These are phyloP conservation scores for Trachelus stipa DNA, from an alignment of 2,888 invertebrate genomes.

Conservation along the genomic window DNA sequence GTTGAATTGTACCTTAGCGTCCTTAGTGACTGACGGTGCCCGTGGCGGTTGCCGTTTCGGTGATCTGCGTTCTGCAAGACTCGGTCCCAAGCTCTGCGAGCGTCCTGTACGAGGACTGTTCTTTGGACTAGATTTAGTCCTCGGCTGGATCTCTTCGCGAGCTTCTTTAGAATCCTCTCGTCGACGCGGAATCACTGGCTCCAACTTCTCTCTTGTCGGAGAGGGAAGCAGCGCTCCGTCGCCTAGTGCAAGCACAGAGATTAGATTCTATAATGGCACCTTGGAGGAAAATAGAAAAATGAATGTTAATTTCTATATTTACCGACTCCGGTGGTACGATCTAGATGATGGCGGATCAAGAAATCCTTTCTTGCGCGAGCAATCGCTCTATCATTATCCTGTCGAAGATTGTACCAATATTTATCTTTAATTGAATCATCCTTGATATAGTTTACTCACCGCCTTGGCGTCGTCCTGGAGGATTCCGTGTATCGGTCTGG, in stretches of 20 bases:
- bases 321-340: constrained; percentile 79
- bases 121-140: constrained; percentile 71
- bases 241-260: constrained; percentile 52
- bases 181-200: constrained; percentile 74
- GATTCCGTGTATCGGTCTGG: constrained; percentile 56
- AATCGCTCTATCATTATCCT: constrained; percentile 62
- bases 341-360: constrained; percentile 77
- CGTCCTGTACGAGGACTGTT: constrained; percentile 72
- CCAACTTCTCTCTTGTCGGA: constrained; percentile 78
- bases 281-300: neutral
- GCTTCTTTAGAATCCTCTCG: constrained; percentile 69
- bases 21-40: constrained; percentile 59
- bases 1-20: constrained; percentile 49
- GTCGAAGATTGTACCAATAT: constrained; percentile 9
- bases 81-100: constrained; percentile 79
- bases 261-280: neutral
- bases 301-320: constrained; percentile 33
- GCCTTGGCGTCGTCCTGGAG: constrained; percentile 56
- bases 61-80: constrained; percentile 76
- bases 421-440: neutral
- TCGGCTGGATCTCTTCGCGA: constrained; percentile 58
- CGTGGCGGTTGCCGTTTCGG: constrained; percentile 79
- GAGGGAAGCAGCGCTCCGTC: constrained; percentile 77
- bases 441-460: constrained; percentile 35
- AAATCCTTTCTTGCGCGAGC: constrained; percentile 73